A percentile compares a stretch with the other conserved stretches of the same genome.
phyloP scores from a whole-genome alignment of 2,113 vertebrate genomes.

The Motacilla tschutschensis region DNA sequence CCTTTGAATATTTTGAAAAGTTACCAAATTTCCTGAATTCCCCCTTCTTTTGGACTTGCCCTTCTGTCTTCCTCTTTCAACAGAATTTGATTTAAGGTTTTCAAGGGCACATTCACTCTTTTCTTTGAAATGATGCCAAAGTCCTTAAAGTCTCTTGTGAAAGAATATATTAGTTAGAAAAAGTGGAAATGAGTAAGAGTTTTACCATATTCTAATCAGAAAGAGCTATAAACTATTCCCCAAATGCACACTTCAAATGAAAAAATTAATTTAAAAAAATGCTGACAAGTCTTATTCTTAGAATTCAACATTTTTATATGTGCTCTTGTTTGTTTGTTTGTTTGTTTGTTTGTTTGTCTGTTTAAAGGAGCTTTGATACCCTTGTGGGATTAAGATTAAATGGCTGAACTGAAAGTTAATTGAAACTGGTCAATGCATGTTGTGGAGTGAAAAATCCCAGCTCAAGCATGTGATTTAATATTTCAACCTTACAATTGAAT shows the following conservation, averaged over 20 bases:
- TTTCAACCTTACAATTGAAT: neutral
- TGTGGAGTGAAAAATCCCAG: neutral
- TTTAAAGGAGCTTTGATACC: neutral
- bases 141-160: neutral
- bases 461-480: neutral
- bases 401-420: neutral
- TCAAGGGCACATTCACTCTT: neutral
- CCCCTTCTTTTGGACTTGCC: neutral
- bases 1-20: neutral
- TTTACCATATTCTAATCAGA: neutral
- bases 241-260: neutral
- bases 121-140: conserved; percentile 2
- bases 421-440: neutral
- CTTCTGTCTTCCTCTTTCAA: neutral
- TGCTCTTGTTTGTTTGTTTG: neutral
- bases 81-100: neutral
- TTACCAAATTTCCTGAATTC: neutral
- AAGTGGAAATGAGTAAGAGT: neutral
- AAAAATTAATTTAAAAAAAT: neutral
- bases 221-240: neutral
- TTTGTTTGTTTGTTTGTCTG: neutral
- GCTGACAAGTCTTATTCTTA: neutral
- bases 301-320: neutral
- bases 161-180: neutral
- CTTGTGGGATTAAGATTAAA: neutral